Base-by-base conservation (phyloP, 2,888 invertebrate species). In the Epinotia demarniana region DNA sequence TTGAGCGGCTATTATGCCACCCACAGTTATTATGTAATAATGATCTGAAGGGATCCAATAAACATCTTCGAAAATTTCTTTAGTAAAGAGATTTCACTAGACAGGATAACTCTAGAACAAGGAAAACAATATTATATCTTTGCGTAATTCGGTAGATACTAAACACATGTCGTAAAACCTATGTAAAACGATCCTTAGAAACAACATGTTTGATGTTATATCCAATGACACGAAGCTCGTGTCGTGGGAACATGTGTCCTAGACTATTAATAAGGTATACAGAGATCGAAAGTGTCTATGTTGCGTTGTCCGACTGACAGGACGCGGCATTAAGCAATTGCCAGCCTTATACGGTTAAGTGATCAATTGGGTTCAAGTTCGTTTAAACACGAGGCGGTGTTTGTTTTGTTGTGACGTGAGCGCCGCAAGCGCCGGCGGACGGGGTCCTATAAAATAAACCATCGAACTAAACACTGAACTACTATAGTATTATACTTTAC, bases 361-460 rank as follows among this genome's bases (percentile, higher is more conserved):
- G 84, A 83, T 84, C 84, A 81, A 85, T 84, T 86, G 83, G 85
- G 88, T 87, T 89, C 87, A 88, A 88, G 90, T 89, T 88, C 88
- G 87, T 86, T 84, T 84, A 81, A 82, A 79, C 82, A 86, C 87
- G 88, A 79, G 87, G 83, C 80, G 81, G 81, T 88, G 86, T 90
- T 90, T 90, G 90, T 90, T 91, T 90, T 90, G 90, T 87, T 85
- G 84, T 86, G 87, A 87, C 86, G 88, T 87, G 89, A 88, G 84
- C 77, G 88, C 89, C 87, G 81, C 86, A 77, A 89, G 90, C 90
- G 88, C 90, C 90, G 89, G 87, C 86, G 18, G 33, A 61, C 66
- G 60, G 63, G 66, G 18, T 43, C 53, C 66, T 71, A 62, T 68
- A 60, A 75, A 75, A 68, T 62, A 49, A 70, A 74, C 74, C 74